These are phyloP conservation scores for Synodontis membranacea DNA, from an alignment of 2,113 vertebrate genomes.

Conservation along the genomic window DNA sequence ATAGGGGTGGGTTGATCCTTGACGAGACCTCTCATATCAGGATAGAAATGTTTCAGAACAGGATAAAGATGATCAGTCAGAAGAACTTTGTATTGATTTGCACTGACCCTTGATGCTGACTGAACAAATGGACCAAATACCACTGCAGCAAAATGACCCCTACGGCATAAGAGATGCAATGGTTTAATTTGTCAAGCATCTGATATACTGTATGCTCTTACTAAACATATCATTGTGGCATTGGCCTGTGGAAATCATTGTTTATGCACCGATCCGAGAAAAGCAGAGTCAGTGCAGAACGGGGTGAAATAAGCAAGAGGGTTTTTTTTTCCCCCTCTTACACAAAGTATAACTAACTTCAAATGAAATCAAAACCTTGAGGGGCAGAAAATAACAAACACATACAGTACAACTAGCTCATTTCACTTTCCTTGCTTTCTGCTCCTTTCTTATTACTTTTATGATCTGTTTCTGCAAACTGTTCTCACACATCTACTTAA, in stretches of 20 bases:
- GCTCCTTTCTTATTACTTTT: not conserved
- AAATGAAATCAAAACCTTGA: slow-evolving; percentile 17
- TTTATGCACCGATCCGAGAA: not conserved
- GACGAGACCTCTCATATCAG: not conserved
- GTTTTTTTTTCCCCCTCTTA: not conserved
- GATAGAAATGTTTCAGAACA: not conserved
- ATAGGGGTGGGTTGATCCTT: not conserved
- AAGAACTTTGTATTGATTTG: not conserved
- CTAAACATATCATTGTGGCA: slow-evolving; percentile 13
- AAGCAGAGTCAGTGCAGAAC: not conserved
- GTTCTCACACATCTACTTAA: not conserved
- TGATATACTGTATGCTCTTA: slow-evolving; percentile 4
- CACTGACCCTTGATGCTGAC: slow-evolving; percentile 1
- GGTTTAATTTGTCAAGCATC: not conserved
- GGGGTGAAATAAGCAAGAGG: not conserved
- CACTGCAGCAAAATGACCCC: not conserved
- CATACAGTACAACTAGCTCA: not conserved
- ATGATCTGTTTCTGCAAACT: not conserved
- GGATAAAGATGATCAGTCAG: not conserved
- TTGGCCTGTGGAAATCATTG: slow-evolving; percentile 24
- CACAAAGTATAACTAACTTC: not conserved
- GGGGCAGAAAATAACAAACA: not conserved
- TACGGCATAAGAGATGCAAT: not conserved
- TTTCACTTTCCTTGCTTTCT: not conserved
- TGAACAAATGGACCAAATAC: not conserved